Evolutionary conservation across 2,113 vertebrate genomes (phyloP).

Genomic region (Erythrocercus mccallii): DNA sequence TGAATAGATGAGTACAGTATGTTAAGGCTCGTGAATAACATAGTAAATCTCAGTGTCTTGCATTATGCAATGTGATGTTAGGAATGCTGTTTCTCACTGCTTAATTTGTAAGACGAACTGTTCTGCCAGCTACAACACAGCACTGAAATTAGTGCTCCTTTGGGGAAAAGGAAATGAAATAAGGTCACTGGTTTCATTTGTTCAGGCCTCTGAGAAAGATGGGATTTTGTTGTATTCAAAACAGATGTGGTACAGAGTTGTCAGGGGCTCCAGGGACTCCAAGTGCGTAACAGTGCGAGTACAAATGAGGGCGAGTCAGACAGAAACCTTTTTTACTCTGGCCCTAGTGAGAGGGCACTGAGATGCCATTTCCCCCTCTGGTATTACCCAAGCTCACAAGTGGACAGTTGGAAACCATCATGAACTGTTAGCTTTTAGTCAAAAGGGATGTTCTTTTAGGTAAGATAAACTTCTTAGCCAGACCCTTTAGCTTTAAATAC

Average conservation of each 20-base stretch:
- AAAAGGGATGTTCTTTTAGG: background rate
- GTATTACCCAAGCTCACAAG: background rate
- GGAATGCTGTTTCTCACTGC: background rate
- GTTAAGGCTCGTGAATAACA: background rate
- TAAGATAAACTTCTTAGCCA: background rate
- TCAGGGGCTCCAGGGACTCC: background rate
- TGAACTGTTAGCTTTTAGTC: background rate
- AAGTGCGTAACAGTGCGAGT: fast-evolving
- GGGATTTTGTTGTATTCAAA: background rate
- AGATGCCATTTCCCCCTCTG: fast-evolving
- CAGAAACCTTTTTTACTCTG: background rate
- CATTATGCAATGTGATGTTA: background rate
- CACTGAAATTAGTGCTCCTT: background rate
- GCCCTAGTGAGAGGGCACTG: background rate
- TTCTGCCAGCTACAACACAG: background rate
- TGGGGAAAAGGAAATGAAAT: background rate
- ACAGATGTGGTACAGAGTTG: background rate
- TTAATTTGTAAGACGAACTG: background rate
- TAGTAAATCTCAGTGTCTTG: background rate
- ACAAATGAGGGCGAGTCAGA: background rate
- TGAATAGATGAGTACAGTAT: constrained; percentile 11
- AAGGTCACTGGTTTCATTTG: background rate
- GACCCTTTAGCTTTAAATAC: background rate
- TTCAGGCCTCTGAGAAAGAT: background rate
- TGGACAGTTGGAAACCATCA: background rate